Evolutionary conservation across 2,888 invertebrate genomes (phyloP).

Genomic region (Heliconius sara): DNA sequence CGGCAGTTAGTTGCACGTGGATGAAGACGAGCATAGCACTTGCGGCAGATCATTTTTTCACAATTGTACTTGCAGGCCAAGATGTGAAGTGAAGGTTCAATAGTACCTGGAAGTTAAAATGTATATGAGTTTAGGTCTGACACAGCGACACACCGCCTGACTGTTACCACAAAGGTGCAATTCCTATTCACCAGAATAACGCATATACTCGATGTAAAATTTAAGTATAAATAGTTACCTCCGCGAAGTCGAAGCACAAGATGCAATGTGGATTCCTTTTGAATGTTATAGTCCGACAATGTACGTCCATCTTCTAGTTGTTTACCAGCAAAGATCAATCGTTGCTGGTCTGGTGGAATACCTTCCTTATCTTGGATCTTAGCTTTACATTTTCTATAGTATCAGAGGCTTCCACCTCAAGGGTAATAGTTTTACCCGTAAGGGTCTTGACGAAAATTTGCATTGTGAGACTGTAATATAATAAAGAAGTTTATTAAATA

Average conservation of each 20-base stretch:
- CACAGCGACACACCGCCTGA: background rate
- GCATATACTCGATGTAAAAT: conserved; percentile 3
- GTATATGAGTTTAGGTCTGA: background rate
- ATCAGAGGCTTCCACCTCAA: conserved; percentile 96
- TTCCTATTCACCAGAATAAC: too few species aligned
- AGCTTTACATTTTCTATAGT: conserved; percentile 97
- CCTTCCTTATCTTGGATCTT: conserved; percentile 97
- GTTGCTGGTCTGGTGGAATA: conserved; percentile 95
- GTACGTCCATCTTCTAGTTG: conserved; percentile 97
- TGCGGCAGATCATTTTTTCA: conserved; percentile 99
- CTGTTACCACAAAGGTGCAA: background rate
- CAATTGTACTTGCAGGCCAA: conserved; percentile 99
- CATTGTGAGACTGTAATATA: conserved; percentile 84
- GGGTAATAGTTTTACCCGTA: conserved; percentile 96
- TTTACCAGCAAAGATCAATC: conserved; percentile 96
- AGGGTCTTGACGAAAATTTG: conserved; percentile 98
- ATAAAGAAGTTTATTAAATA: conserved; percentile 38
- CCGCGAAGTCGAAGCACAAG: conserved; percentile 97
- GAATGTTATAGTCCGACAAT: conserved; percentile 96
- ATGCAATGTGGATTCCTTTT: conserved; percentile 97
- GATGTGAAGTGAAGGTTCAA: conserved; percentile 98
- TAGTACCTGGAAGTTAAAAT: conserved; percentile 87
- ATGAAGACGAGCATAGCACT: conserved; percentile 99
- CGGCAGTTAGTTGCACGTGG: conserved; percentile 99
- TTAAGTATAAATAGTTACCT: conserved; percentile 71